These are phyloP conservation scores for Rhabdomys dilectus DNA, from an alignment of 2,113 vertebrate genomes.

Conservation along the genomic window DNA sequence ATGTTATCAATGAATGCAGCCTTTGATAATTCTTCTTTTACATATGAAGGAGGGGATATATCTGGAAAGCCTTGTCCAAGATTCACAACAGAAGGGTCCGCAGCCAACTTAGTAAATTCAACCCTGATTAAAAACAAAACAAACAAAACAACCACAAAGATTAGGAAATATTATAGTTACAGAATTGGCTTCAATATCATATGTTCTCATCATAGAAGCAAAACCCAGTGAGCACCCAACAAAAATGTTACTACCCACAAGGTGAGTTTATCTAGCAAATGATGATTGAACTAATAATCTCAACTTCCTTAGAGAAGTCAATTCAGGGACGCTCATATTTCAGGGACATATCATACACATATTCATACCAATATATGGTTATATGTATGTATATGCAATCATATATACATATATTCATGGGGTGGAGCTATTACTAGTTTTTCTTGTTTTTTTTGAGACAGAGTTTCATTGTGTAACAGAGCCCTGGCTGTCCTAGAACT, in stretches of 20 bases:
- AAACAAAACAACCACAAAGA: slow-evolving; percentile 3
- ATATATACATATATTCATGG: background rate
- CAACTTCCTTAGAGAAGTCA: slow-evolving; percentile 26
- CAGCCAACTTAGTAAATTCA: slow-evolving; percentile 93
- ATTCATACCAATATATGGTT: background rate
- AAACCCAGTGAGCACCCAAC: background rate
- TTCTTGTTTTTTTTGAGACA: no score
- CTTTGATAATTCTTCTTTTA: slow-evolving; percentile 92
- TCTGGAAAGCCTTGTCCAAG: slow-evolving; percentile 96
- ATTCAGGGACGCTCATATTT: background rate
- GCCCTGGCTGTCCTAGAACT: no score
- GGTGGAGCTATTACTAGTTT: background rate
- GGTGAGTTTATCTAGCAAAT: slow-evolving; percentile 28
- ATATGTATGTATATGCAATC: background rate
- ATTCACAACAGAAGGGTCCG: slow-evolving; percentile 94
- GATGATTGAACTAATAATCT: background rate
- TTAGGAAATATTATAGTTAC: background rate
- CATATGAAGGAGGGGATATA: slow-evolving; percentile 93
- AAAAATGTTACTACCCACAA: background rate
- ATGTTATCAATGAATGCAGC: slow-evolving; percentile 89
- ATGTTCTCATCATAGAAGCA: slow-evolving; percentile 9
- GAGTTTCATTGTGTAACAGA: no score
- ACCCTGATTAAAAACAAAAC: slow-evolving; percentile 87
- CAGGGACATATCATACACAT: background rate
- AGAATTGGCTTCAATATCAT: slow-evolving; percentile 53